Evolutionary conservation across 2,888 invertebrate species (phyloP), one percentile per base, ranked within the genome.

Genomic region (Ophion ellenae): DNA sequence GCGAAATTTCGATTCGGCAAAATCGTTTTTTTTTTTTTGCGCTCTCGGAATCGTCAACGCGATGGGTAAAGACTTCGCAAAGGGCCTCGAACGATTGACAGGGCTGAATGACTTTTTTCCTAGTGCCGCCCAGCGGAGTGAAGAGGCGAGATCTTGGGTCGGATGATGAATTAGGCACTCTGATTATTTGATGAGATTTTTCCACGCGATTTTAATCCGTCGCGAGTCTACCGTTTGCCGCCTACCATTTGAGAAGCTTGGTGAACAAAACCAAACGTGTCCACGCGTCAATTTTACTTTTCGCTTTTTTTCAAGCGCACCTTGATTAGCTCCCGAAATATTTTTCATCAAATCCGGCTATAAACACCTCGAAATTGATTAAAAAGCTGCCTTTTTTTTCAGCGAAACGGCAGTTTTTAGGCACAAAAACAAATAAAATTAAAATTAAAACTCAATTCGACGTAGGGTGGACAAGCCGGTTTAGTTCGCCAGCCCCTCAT

Each of bases 21-120:
- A 10, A 14, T 28, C 28, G 5, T 24, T 74, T 17, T 24, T 24
- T 64, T 2, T 47, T 64, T 75, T 47, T 47, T 14, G 47, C 47
- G 14, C 47, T 47, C 47, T 47, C 10, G 24, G 47, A 20, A 47
- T 57, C 2, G 17, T 45, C 75, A 64, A 64, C 14, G 17, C 32
- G 32, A 45, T 70, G 17, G 70, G n/a, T 10, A 32, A 32, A 53
- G 24, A 53, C 32, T 71, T 59, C 57, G 14, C 47, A 11, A 36
- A 1, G n/a, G 32, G 32, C n/a, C 28, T 57, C n/a, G n/a, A 57
- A 32, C 57, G 57, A 71, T 36, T 36, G 71, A 17, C 71, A 57
- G n/a, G 57, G 57, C n/a, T 71, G 32, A 71, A 71, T 71, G n/a
- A 36, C 57, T 71, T 71, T 71, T 36, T 70, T 70, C 7, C 53